phyloP scores from a whole-genome alignment of 1,140 invertebrate species.

The Acyrthosiphon pisum region DNA sequence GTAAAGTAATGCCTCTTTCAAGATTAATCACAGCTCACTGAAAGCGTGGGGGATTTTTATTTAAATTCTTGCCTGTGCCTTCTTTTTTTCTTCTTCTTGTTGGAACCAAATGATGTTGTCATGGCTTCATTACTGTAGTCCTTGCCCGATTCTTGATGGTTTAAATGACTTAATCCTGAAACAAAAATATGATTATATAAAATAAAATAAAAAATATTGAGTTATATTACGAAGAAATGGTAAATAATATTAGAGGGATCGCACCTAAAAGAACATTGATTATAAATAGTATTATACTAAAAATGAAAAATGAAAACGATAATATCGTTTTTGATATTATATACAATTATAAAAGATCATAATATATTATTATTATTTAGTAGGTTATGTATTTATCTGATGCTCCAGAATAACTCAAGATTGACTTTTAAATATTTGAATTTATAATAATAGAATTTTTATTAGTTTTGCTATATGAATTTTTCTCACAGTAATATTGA shows the following conservation, averaged over 20 bases:
- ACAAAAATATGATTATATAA: slow-evolving; percentile 58
- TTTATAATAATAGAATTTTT: neutral
- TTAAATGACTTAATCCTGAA: slow-evolving; percentile 67
- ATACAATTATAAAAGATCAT: neutral
- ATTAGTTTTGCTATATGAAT: neutral
- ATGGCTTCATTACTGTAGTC: slow-evolving; percentile 76
- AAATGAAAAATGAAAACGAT: neutral
- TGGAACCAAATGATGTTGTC: slow-evolving; percentile 73
- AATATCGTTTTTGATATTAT: no score
- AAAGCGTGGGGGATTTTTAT: slow-evolving; percentile 32
- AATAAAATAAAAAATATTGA: neutral
- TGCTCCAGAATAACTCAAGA: neutral
- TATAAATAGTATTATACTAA: no score
- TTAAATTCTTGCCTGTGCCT: slow-evolving; percentile 78
- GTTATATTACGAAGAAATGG: neutral
- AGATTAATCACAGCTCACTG: neutral
- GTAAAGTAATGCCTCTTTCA: neutral
- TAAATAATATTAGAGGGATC: neutral
- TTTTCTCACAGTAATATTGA: neutral
- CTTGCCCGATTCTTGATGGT: slow-evolving; percentile 69
- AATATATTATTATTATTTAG: neutral
- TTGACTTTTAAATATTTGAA: neutral
- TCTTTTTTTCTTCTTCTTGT: slow-evolving; percentile 92
- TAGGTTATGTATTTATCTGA: neutral
- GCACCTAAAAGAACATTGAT: neutral